phyloP scores from a whole-genome alignment of 2,888 invertebrate species.

The Troides oblongomaculatus region DNA sequence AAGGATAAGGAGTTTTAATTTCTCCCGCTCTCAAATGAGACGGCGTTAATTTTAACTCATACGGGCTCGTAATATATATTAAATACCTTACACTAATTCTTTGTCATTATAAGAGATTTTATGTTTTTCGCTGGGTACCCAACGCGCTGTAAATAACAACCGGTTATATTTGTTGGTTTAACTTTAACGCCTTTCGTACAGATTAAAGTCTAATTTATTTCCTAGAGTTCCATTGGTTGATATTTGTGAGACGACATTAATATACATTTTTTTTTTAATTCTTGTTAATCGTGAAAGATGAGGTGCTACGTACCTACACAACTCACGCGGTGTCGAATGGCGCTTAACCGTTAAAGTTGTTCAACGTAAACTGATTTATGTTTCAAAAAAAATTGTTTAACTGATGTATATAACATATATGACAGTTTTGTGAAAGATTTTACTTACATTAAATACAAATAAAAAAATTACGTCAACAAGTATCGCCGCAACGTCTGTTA shows the following conservation, averaged over 20 bases:
- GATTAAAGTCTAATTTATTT: conserved; percentile 69
- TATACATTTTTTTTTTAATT: conserved; percentile 18
- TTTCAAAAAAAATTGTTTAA: conserved; percentile 15
- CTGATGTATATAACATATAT: conserved; percentile 25
- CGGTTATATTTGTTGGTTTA: conserved; percentile 73
- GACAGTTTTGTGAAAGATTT: conserved; percentile 21
- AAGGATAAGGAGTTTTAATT: conserved; percentile 76
- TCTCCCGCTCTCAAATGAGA: conserved; percentile 68
- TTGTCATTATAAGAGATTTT: conserved; percentile 68
- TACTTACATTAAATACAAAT: conserved; percentile 7
- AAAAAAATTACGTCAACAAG: neutral
- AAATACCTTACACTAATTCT: conserved; percentile 62
- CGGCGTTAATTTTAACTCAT: conserved; percentile 73
- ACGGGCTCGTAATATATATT: conserved; percentile 37
- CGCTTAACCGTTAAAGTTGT: conserved; percentile 11
- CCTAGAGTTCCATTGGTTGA: conserved; percentile 37
- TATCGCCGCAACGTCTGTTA: conserved; percentile 1
- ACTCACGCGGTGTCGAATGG: conserved; percentile 18
- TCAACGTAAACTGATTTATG: conserved; percentile 19
- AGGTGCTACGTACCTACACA: conserved; percentile 14
- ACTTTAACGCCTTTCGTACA: conserved; percentile 64
- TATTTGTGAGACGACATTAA: conserved; percentile 19
- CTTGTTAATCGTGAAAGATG: conserved; percentile 30
- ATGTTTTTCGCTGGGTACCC: conserved; percentile 55
- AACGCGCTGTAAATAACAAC: conserved; percentile 62